These are phyloP conservation scores for Temnothorax nylanderi DNA, from an alignment of 1,140 invertebrate species.

Conservation along the genomic window DNA sequence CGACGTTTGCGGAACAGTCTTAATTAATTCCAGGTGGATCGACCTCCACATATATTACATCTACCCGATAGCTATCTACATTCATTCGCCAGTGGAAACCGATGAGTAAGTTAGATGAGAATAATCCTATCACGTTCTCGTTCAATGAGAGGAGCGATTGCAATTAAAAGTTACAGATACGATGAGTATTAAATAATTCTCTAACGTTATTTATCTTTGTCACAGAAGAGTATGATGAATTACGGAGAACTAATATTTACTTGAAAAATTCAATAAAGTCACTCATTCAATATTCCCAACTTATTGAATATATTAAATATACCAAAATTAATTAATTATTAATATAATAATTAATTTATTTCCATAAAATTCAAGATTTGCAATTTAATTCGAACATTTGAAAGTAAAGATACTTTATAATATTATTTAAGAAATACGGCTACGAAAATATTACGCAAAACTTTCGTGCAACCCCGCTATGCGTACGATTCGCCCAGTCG, in stretches of 20 bases:
- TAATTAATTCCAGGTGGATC: conserved; percentile 67
- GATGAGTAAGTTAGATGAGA: conserved; percentile 46
- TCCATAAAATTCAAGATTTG: not conserved
- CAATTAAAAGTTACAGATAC: conserved; percentile 54
- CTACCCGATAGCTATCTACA: conserved; percentile 60
- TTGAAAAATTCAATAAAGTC: not conserved
- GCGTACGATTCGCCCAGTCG: not conserved
- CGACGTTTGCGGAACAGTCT: conserved; percentile 68
- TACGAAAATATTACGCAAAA: conserved; percentile 27
- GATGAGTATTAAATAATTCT: conserved; percentile 36
- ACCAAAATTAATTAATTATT: not conserved
- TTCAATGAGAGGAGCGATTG: conserved; percentile 20
- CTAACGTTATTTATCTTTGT: not conserved
- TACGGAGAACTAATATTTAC: too few species aligned
- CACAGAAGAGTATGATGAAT: not conserved
- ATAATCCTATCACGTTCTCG: conserved; percentile 54
- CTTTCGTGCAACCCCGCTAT: not conserved
- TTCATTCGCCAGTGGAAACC: conserved; percentile 53
- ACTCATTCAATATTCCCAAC: not conserved
- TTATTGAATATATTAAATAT: not conserved
- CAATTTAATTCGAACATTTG: not conserved
- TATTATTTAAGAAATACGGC: not conserved
- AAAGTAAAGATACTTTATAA: not conserved
- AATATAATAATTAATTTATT: not conserved
- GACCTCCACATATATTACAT: conserved; percentile 67